A percentile compares a stretch with the other conserved stretches of the same genome.
These are phyloP conservation scores for Hermetia illucens DNA, from an alignment of 1,140 invertebrate genomes.

Conservation along the genomic window DNA sequence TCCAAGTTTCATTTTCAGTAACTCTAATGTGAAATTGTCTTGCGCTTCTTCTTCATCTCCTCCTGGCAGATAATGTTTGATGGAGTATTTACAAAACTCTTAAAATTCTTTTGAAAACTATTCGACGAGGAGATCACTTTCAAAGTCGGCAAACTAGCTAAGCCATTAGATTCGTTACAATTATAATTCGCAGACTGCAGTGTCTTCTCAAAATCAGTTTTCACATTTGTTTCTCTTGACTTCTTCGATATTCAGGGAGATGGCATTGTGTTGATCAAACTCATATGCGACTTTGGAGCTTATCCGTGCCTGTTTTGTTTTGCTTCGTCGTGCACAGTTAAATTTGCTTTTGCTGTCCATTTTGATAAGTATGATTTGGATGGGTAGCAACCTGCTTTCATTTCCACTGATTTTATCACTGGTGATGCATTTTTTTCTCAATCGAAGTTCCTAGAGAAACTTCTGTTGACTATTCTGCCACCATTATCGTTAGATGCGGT, in stretches of 20 bases:
- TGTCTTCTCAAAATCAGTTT: not conserved
- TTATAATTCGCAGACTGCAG: conserved; percentile 9
- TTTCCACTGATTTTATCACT: too few species aligned
- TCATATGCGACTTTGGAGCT: conserved; percentile 35
- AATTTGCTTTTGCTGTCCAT: too few species aligned
- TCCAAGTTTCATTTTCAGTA: conserved; percentile 69
- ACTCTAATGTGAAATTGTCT: conserved; percentile 63
- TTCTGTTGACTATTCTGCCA: too few species aligned
- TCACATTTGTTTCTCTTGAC: conserved; percentile 1
- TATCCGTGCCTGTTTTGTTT: too few species aligned
- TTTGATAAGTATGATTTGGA: too few species aligned
- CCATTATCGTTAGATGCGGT: too few species aligned
- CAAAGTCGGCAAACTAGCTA: conserved; percentile 71
- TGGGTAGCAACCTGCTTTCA: too few species aligned
- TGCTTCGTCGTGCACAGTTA: too few species aligned
- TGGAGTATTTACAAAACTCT: conserved; percentile 25
- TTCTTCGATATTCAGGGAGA: not conserved
- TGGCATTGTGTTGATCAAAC: conserved; percentile 8
- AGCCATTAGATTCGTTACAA: conserved; percentile 40
- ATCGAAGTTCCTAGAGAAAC: too few species aligned
- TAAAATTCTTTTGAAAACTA: conserved; percentile 25
- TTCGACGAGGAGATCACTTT: conserved; percentile 49
- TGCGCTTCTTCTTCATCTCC: conserved; percentile 59
- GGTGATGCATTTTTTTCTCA: too few species aligned
- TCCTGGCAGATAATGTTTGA: conserved; percentile 22